phyloP scores from a whole-genome alignment of 2,888 invertebrate genomes.

The Mesochorus sp. region DNA sequence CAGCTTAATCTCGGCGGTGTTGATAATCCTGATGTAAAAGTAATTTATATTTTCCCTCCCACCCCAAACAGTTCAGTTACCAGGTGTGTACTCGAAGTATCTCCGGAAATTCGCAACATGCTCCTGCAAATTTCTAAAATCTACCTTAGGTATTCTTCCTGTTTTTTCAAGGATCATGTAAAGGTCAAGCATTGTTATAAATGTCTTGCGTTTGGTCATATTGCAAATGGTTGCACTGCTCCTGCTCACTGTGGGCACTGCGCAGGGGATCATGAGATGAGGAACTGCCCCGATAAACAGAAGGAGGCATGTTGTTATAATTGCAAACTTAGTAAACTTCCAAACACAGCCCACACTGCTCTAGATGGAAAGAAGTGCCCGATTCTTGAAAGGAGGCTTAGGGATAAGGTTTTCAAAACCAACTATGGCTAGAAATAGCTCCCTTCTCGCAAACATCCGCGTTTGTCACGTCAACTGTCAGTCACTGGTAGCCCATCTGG shows the following conservation, averaged over 20 bases:
- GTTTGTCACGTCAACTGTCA: not conserved
- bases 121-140: not conserved
- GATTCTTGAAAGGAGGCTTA: not conserved
- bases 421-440: not conserved
- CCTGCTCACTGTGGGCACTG: not conserved
- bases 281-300: not conserved
- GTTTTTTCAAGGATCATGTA: not conserved
- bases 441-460: not conserved
- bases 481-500: not conserved
- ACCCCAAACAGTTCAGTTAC: not conserved
- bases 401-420: not conserved
- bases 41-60: not conserved
- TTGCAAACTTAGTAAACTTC: not conserved
- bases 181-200: slow-evolving; percentile 2
- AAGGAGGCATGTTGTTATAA: not conserved
- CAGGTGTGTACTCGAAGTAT: not conserved
- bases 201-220: not conserved
- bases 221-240: not conserved
- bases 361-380: not conserved
- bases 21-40: not conserved
- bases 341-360: not conserved
- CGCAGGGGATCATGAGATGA: not conserved
- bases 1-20: not conserved
- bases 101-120: not conserved
- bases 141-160: not conserved